Conservation (phyloP, 2,797 vertebrate genomes). For the Neostethus bicornis region DNA sequence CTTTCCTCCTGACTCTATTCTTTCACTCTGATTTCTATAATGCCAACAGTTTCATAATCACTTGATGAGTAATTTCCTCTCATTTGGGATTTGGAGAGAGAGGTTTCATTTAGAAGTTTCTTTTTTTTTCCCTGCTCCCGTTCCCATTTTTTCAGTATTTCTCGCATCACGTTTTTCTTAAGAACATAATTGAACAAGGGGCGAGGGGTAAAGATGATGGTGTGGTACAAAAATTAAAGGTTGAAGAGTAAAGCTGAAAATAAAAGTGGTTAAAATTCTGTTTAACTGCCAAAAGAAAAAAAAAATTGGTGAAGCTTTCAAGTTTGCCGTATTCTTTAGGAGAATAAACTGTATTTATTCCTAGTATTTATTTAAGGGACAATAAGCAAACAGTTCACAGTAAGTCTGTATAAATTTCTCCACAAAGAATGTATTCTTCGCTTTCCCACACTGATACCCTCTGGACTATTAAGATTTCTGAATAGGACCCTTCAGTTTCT, state of each 20-base stretch:
- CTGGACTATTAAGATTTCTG: slow-evolving; percentile 92
- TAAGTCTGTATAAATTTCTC: slow-evolving; percentile 58
- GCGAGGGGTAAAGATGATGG: slow-evolving; percentile 31
- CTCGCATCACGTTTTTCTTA: slow-evolving; percentile 65
- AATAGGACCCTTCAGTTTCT: slow-evolving; percentile 90
- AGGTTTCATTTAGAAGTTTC: slow-evolving; percentile 64
- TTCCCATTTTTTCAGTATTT: slow-evolving; percentile 61
- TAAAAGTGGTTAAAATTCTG: slow-evolving; percentile 36
- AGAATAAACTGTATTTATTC: slow-evolving; percentile 16
- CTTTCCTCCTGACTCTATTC: slow-evolving; percentile 66
- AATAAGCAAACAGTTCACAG: slow-evolving; percentile 54
- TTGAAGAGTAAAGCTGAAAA: slow-evolving; percentile 31
- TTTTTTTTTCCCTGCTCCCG: slow-evolving; percentile 22
- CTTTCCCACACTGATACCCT: slow-evolving; percentile 87
- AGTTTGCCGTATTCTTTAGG: slow-evolving; percentile 17
- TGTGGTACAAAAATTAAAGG: slow-evolving; percentile 41
- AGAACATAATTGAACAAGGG: slow-evolving; percentile 67
- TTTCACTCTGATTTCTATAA: slow-evolving; percentile 83
- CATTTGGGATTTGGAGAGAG: slow-evolving; percentile 76
- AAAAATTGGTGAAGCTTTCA: slow-evolving; percentile 33
- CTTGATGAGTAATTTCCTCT: slow-evolving; percentile 85
- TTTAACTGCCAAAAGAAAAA: slow-evolving; percentile 47
- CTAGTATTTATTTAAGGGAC: slow-evolving; percentile 53
- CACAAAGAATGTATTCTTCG: slow-evolving; percentile 87
- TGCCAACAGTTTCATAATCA: slow-evolving; percentile 82